Base-by-base conservation (phyloP, 2,113 vertebrate genomes). In the Mionectes macconnelli region DNA sequence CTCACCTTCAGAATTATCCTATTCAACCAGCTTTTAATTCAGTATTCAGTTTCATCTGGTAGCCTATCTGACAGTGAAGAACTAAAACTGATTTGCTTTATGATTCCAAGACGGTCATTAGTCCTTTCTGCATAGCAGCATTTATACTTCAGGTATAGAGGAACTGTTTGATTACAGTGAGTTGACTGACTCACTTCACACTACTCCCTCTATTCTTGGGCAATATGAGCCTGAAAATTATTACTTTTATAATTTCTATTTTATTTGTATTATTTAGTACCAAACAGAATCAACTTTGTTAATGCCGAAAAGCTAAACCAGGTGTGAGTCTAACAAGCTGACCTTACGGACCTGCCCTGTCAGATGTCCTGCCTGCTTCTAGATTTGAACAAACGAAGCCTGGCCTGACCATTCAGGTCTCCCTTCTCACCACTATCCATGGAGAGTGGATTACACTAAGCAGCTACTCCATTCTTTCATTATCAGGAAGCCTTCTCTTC, bases 381-480 rank as follows among this genome's bases (percentile, higher is more conserved):
- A 72, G 24, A 57, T 81, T 69, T 31, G 49, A 70, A 86, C 24
- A 94, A 79, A 77, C 6, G 22, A 90, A 85, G 35, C 67, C 55
- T 62, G 39, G 40, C 56, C 73, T 47, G 45, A 79, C 50, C 4
- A 0, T 0, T 0, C 45, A 52, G 9, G 28, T 77, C 75, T 66
- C 49, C 49, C 55, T 90, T 84, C 76, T 93, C 94, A 55, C 50
- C 63, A 35, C 27, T 62, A 18, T 35, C 89, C 91, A 77, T 35
- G 53, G 74, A 62, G n/a, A 90, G 67, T 0, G 8, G 91, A 95
- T 89, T 89, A 94, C 84, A 95, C 59, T 95, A 89, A 93, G 89
- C 78, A 96, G 87, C 53, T 73, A 84, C 66, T 87, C 10, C 0
- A 0, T 53, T 96, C 53, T 93, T 89, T 76, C 64, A 81, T 52